Conservation (phyloP, 2,797 vertebrate species). For the Poecile montanus region DNA sequence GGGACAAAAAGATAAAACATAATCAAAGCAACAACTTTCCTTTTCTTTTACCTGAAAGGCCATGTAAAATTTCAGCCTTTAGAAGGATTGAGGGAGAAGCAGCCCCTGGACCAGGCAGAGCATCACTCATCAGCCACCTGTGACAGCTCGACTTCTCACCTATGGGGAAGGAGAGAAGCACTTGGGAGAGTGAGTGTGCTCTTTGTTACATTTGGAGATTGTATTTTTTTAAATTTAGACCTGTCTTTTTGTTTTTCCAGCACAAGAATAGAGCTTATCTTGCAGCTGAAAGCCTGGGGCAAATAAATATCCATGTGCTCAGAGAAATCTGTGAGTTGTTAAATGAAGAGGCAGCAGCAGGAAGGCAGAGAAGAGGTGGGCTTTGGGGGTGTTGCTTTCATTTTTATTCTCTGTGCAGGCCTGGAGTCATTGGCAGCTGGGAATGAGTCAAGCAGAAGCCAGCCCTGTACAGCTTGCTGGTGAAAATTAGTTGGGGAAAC, state of each 20-base stretch:
- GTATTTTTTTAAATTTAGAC: not conserved
- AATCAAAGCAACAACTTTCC: not conserved
- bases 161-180: rapidly evolving
- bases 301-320: not conserved
- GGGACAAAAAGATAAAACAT: not conserved
- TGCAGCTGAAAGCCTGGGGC: not conserved
- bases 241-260: not conserved
- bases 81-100: not conserved
- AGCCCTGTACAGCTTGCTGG: not conserved
- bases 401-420: not conserved
- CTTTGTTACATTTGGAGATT: not conserved
- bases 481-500: not conserved
- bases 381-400: not conserved
- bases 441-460: not conserved
- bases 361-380: not conserved
- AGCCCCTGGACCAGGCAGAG: not conserved
- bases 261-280: not conserved
- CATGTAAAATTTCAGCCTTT: not conserved
- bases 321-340: not conserved
- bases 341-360: not conserved
- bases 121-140: not conserved
- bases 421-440: not conserved
- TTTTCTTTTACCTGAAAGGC: not conserved
- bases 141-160: not conserved
- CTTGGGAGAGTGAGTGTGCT: rapidly evolving